These are phyloP conservation scores for Aegotheles bennettii DNA, from an alignment of 2,113 vertebrate genomes.

Conservation along the genomic window DNA sequence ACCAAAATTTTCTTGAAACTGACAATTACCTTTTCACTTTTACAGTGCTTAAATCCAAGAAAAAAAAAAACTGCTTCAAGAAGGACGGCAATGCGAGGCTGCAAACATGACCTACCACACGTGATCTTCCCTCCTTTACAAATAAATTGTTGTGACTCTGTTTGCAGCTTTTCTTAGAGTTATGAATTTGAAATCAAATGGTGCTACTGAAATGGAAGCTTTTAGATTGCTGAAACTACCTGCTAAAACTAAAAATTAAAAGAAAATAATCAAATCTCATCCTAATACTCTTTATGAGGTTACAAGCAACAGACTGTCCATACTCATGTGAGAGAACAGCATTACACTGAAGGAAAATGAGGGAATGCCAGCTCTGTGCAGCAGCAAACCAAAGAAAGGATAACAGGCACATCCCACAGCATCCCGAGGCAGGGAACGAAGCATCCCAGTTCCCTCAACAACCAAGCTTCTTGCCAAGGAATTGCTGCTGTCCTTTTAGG, in stretches of 20 bases:
- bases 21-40: neutral
- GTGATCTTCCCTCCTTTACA: neutral
- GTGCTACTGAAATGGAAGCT: neutral
- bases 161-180: neutral
- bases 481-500: slow-evolving; percentile 15
- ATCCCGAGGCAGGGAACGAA: neutral
- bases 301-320: neutral
- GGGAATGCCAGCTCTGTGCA: neutral
- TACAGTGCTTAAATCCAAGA: neutral
- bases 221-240: neutral
- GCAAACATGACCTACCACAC: neutral
- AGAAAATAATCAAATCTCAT: neutral
- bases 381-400: neutral
- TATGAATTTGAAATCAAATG: neutral
- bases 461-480: slow-evolving; percentile 21
- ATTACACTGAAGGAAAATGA: neutral
- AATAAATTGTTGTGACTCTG: neutral
- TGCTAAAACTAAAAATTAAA: neutral
- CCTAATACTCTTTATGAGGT: neutral
- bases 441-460: slow-evolving; percentile 27
- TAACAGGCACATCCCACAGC: neutral
- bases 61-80: neutral
- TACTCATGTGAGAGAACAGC: neutral
- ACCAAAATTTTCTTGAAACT: neutral
- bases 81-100: neutral